Base-by-base conservation (phyloP, 1,140 invertebrate species). In the Brachionus manjavacas region DNA sequence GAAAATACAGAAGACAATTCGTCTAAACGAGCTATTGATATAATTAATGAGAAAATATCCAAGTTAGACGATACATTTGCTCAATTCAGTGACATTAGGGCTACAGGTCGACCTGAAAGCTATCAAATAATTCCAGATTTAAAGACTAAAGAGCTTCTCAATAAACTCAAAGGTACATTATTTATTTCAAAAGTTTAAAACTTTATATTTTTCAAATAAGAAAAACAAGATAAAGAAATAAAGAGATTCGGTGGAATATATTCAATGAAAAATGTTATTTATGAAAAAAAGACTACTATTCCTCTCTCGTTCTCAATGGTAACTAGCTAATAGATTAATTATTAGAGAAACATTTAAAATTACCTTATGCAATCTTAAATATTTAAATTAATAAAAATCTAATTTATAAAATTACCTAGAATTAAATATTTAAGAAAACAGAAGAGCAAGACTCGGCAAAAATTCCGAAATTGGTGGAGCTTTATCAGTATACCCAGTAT, bases 31-130 rank as follows among this genome's bases (percentile, higher is more conserved):
- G 20, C 72, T 25, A 76, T 76, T 25, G 72, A 76, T 76, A 49
- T 76, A 25, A 76, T 76, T 11, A 76, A 76, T 76, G 72, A 76
- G 28, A 76, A 76, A 76, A 76, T 76, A 52, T 46, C 72, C 11
- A 76, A 76, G 28, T 49, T 76, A 28, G 72, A 76, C 14, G 16
- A 20, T 6, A 11, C 43, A 28, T 76, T 76, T 49, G 9, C 72
- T 52, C 39, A 76, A 25, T 49, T 76, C 12, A 49, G 46, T 76
- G 23, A 46, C 2, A 49, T 76, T 14, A 76, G 49, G 25, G 20
- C 43, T 0, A 49, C 14, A 25, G 72, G 72, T 25, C 16, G 72
- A 20, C 72, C 72, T 46, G 39, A 46, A 49, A 76, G 72, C 25
- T 76, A 76, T 49, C 20, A 76, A 76, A 49, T 76, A 23, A 20